Conservation (phyloP, 2,113 vertebrate species). For the Gila orcuttii region DNA sequence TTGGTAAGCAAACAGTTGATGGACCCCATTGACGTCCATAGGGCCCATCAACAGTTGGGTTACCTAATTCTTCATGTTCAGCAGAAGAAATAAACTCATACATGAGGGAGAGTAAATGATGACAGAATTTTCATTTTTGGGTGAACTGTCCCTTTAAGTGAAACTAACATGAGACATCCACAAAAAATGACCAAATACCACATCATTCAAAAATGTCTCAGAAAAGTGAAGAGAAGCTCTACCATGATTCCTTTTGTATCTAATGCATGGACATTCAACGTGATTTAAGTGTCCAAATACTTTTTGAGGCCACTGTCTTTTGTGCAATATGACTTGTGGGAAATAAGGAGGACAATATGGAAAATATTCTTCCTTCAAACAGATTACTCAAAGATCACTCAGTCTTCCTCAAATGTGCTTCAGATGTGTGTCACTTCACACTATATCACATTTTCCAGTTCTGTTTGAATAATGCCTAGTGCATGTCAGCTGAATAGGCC, state of each 20-base stretch:
- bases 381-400: constrained; percentile 24
- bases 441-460: constrained; percentile 30
- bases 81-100: no score
- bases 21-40: no score
- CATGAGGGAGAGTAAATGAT: no score
- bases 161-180: no score
- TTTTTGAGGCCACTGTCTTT: not conserved
- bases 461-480: constrained; percentile 24
- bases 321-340: not conserved
- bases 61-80: no score
- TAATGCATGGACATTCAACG: not conserved
- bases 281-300: not conserved
- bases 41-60: no score
- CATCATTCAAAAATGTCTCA: not conserved
- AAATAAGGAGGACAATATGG: constrained; percentile 5
- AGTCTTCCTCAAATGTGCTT: constrained; percentile 27
- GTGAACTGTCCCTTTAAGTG: no score
- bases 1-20: no score
- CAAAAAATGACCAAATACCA: not conserved
- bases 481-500: constrained; percentile 19
- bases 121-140: no score
- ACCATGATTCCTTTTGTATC: not conserved
- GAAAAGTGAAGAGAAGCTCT: not conserved
- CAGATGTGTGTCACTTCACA: constrained; percentile 34
- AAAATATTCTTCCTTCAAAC: constrained; percentile 24